Base-by-base conservation (phyloP, 2,113 vertebrate species). In the Aegithalos caudatus region DNA sequence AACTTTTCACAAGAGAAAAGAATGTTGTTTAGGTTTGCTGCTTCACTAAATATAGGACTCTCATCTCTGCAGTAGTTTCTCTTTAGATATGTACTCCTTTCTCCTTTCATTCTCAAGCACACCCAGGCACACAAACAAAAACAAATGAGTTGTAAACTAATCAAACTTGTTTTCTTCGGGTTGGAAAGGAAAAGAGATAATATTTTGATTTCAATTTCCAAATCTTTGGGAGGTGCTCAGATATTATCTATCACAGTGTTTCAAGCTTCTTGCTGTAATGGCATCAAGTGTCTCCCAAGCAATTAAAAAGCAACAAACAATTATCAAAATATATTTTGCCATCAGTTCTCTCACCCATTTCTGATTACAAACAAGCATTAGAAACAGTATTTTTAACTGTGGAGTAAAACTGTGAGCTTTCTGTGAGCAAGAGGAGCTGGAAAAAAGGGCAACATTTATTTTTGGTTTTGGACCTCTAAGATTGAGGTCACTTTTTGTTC, bases 181-280 rank as follows among this genome's bases (percentile, higher is more conserved):
- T 81, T 81, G 91, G 72, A 92, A 94, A 94, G 64, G 56, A 97
- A 94, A 95, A 91, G 86, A 88, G 40, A 95, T 95, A 79, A 64
- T 65, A 89, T 81, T 97, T 94, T 91, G 86, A 95, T 96, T 94
- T 92, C 91, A 95, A 72, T 94, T 95, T 97, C 96, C 83, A 97
- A 92, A 96, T 92, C 86, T 91, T 79, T 94, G 95, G 94, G 96
- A 95, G 95, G 94, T 93, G 53, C 86, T 92, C 61, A 94, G 96
- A 96, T 97, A 92, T 42, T 95, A 97, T 96, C 95, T 95, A 35
- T 72, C 44, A 48, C 6, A 40, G 44, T 8, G 17, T 56, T 93
- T 93, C 51, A 88, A 83, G 35, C 8, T 92, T 60, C 77, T 88
- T 16, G 9, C n/a, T 51, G 72, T 51, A 81, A 88, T 67, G 73